Conservation (phyloP, 2,113 vertebrate species). For the Anthoscopus minutus region DNA sequence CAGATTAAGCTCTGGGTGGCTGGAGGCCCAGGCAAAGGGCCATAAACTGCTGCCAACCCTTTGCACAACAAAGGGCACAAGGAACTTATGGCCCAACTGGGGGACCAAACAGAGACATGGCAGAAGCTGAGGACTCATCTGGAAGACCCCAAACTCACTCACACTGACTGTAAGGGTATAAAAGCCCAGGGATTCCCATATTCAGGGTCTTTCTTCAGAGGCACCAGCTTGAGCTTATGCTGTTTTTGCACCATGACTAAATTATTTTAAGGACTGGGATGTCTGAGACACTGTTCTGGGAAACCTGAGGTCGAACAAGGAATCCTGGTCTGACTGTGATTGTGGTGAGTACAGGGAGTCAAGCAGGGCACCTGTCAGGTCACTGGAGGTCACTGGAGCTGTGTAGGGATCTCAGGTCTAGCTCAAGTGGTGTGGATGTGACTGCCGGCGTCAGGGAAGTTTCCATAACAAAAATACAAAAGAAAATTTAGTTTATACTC, state of each 20-base stretch:
- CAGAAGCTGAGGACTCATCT: background rate
- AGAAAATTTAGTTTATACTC: background rate
- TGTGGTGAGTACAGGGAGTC: background rate
- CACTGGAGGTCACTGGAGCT: background rate
- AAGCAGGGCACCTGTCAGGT: background rate
- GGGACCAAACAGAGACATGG: background rate
- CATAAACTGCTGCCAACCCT: accelerated
- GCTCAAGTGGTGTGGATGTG: background rate
- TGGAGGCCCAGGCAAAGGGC: background rate
- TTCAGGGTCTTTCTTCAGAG: background rate
- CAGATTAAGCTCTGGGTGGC: background rate
- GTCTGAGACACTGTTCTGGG: background rate
- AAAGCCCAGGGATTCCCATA: background rate
- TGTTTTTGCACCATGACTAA: background rate
- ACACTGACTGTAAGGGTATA: background rate
- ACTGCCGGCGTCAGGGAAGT: background rate
- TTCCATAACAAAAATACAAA: background rate
- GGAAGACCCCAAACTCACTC: background rate
- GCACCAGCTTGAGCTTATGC: accelerated
- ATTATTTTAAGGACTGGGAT: background rate
- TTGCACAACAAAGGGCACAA: background rate
- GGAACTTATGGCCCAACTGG: background rate
- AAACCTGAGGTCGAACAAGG: background rate
- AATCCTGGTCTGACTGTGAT: background rate
- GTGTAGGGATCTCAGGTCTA: background rate